These are phyloP conservation scores for Mus spicilegus DNA, from an alignment of 2,113 vertebrate species.

Conservation along the genomic window DNA sequence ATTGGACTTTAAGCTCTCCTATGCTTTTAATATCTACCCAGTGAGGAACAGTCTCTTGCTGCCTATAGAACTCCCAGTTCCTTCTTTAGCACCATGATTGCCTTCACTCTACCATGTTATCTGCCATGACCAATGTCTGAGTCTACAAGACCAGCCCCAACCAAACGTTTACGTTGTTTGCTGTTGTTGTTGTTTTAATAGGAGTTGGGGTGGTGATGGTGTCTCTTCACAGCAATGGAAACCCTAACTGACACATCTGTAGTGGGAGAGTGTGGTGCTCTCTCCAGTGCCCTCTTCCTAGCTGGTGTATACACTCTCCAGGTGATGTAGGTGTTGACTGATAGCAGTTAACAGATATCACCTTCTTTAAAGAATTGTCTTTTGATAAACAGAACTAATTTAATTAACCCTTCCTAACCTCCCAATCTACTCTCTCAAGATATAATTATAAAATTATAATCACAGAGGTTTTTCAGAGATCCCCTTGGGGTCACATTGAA, in stretches of 20 bases:
- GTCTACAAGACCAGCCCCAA: too few species aligned
- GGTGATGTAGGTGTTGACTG: background rate
- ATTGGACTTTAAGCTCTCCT: too few species aligned
- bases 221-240: background rate
- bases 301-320: rapidly evolving
- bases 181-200: background rate
- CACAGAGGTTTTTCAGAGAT: background rate
- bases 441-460: background rate
- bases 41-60: background rate
- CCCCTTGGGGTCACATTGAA: background rate
- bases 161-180: too few species aligned
- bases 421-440: background rate
- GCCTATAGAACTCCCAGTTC: background rate
- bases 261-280: background rate
- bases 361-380: background rate
- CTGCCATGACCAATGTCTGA: background rate
- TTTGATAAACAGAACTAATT: background rate
- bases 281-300: background rate
- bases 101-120: background rate
- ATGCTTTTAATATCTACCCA: too few species aligned
- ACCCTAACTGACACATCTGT: background rate
- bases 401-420: background rate
- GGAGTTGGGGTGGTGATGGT: background rate
- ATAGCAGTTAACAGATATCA: background rate
- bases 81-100: background rate